A percentile compares a stretch with the other conserved stretches of the same genome.
phyloP scores from a whole-genome alignment of 92 coral and sea anemone genomes.

The Porites divaricata region DNA sequence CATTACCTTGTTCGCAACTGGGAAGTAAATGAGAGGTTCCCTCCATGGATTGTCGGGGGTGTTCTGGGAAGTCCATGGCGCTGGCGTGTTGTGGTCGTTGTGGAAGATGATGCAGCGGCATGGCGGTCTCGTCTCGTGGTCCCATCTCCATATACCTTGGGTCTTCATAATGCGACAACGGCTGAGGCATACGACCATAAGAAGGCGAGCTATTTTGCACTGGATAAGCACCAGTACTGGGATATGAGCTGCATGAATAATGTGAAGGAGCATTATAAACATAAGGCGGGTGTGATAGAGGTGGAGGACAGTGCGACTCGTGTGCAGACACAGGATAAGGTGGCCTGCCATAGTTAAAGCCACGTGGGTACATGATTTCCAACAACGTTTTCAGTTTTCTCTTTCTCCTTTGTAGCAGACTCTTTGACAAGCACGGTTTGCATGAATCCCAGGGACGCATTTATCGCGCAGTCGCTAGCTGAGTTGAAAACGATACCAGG shows the following conservation, averaged over 20 bases:
- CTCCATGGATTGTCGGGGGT: constrained; percentile 48
- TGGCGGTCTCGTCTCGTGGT: constrained; percentile 79
- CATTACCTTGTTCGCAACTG: constrained; percentile 90
- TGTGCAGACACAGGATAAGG: constrained; percentile 72
- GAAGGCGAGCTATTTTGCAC: constrained; percentile 47
- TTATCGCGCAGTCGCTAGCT: constrained; percentile 77
- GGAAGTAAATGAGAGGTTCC: constrained; percentile 53
- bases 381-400: constrained; percentile 6
- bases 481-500: constrained; percentile 79
- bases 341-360: constrained; percentile 74
- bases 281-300: constrained; percentile 87
- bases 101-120: constrained; percentile 78
- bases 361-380: constrained; percentile 71
- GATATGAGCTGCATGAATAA: constrained; percentile 72
- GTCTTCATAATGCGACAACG: constrained; percentile 71
- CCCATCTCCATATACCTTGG: constrained; percentile 74
- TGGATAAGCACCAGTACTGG: constrained; percentile 42
- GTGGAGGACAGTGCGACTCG: constrained; percentile 81
- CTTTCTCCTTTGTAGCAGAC: constrained; percentile 40
- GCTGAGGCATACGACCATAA: constrained; percentile 72
- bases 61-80: constrained; percentile 60
- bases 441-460: constrained; percentile 30
- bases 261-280: constrained; percentile 72
- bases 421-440: constrained; percentile 17
- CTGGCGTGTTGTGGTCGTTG: constrained; percentile 40